phyloP scores from a whole-genome alignment of 2,888 invertebrate genomes.

The Lottia gigantea region DNA sequence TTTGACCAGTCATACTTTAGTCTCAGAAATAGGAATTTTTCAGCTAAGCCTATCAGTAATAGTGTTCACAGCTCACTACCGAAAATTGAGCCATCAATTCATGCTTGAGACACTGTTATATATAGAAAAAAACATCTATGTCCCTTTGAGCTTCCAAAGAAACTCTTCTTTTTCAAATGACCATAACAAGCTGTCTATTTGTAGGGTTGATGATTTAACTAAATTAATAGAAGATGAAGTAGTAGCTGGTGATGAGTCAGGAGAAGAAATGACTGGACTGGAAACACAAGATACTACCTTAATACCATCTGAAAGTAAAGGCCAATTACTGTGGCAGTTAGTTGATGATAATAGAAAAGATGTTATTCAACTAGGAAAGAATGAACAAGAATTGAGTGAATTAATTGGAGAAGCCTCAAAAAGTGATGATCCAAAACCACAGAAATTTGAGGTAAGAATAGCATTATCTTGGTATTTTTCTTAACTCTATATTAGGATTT shows the following conservation, averaged over 20 bases:
- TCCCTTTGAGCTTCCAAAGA: too few relatives aligned
- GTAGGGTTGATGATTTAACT: conserved; percentile 58
- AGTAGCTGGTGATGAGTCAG: conserved; percentile 47
- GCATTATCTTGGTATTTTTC: too few relatives aligned
- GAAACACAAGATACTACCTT: conserved; percentile 11
- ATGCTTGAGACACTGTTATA: too few relatives aligned
- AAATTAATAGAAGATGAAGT: conserved; percentile 58
- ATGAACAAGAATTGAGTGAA: conserved; percentile 14
- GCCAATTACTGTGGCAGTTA: too few relatives aligned
- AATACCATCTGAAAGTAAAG: not conserved
- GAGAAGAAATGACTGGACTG: conserved; percentile 30
- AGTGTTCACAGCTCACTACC: too few relatives aligned
- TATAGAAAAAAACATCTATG: too few relatives aligned
- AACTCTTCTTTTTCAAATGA: too few relatives aligned
- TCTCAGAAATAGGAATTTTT: too few relatives aligned
- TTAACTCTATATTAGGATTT: too few relatives aligned
- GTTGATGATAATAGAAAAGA: not conserved
- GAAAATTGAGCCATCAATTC: too few relatives aligned
- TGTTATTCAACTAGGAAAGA: not conserved
- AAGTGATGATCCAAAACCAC: not conserved
- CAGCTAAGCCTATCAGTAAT: too few relatives aligned
- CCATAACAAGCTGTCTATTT: not conserved
- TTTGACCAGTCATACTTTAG: too few relatives aligned
- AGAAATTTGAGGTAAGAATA: conserved; percentile 6
- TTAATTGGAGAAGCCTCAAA: conserved; percentile 9